Evolutionary conservation across 2,113 vertebrate species (phyloP).

Genomic region (Rana temporaria): DNA sequence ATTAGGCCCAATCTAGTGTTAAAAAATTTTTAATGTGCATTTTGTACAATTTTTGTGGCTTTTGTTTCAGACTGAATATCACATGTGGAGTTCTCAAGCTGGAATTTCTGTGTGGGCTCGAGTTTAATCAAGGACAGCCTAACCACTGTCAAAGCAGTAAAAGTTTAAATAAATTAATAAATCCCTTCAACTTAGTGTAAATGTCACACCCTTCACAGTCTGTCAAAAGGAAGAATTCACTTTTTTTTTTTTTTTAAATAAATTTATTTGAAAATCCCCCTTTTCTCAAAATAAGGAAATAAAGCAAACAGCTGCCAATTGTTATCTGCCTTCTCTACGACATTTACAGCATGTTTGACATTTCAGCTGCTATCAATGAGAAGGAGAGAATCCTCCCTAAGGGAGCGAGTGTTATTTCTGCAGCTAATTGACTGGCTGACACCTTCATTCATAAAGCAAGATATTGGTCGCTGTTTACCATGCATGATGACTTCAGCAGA

Average conservation of each 20-base stretch:
- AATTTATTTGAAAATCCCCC: conserved; percentile 35
- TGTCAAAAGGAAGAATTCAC: conserved; percentile 13
- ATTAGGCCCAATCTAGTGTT: too few relatives aligned
- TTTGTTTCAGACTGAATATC: too few relatives aligned
- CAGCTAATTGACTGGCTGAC: conserved; percentile 75
- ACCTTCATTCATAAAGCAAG: conserved; percentile 66
- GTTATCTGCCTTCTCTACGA: conserved; percentile 62
- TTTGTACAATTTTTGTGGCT: too few relatives aligned
- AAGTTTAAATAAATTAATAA: conserved; percentile 9
- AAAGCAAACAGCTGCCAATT: conserved; percentile 64
- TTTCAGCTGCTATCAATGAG: conserved; percentile 70
- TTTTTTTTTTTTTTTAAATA: conserved; percentile 38
- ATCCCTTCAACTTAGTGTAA: background rate
- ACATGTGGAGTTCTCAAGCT: too few relatives aligned
- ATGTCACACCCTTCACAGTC: conserved; percentile 30
- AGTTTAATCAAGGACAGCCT: background rate
- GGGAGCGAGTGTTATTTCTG: conserved; percentile 73
- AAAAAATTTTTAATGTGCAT: too few relatives aligned
- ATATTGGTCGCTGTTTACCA: conserved; percentile 67
- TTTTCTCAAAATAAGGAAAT: conserved; percentile 54
- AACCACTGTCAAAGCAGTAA: background rate
- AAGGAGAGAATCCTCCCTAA: conserved; percentile 71
- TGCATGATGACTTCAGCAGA: conserved; percentile 65
- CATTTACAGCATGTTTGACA: conserved; percentile 77
- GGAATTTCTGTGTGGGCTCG: background rate